A percentile compares a stretch with the other conserved stretches of the same genome.
These are phyloP conservation scores for Eupsilia transversa DNA, from an alignment of 2,888 invertebrate species.

Conservation along the genomic window DNA sequence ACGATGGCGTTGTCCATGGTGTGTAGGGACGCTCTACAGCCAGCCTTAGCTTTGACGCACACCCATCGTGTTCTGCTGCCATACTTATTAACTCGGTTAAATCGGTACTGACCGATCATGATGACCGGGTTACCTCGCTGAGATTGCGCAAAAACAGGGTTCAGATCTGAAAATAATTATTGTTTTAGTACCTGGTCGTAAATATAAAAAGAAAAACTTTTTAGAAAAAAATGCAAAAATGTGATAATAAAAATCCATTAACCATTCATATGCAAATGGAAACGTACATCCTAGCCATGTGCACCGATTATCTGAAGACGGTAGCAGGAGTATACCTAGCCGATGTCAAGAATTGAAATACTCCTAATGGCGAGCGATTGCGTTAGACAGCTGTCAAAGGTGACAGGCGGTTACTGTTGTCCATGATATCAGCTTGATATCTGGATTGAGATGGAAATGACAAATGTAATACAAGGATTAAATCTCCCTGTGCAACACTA, in stretches of 20 bases:
- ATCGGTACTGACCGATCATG: slow-evolving; percentile 88
- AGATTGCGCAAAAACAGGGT: slow-evolving; percentile 86
- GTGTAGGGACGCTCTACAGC: slow-evolving; percentile 86
- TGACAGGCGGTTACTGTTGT: neutral
- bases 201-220: neutral
- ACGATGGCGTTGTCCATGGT: slow-evolving; percentile 88
- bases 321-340: neutral
- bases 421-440: neutral
- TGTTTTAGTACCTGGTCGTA: slow-evolving; percentile 63
- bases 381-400: neutral
- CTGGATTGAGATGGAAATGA: neutral
- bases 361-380: neutral
- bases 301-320: neutral
- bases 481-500: neutral
- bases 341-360: neutral
- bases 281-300: neutral
- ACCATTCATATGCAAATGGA: neutral
- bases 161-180: slow-evolving; percentile 82
- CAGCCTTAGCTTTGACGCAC: slow-evolving; percentile 87
- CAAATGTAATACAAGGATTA: neutral
- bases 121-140: slow-evolving; percentile 88
- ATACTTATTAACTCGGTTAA: slow-evolving; percentile 87
- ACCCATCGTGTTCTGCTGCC: slow-evolving; percentile 87
- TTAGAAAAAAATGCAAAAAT: neutral
- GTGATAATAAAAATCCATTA: neutral